Base-by-base conservation (phyloP, 2,113 vertebrate genomes). In the Mormoops blainvillei region DNA sequence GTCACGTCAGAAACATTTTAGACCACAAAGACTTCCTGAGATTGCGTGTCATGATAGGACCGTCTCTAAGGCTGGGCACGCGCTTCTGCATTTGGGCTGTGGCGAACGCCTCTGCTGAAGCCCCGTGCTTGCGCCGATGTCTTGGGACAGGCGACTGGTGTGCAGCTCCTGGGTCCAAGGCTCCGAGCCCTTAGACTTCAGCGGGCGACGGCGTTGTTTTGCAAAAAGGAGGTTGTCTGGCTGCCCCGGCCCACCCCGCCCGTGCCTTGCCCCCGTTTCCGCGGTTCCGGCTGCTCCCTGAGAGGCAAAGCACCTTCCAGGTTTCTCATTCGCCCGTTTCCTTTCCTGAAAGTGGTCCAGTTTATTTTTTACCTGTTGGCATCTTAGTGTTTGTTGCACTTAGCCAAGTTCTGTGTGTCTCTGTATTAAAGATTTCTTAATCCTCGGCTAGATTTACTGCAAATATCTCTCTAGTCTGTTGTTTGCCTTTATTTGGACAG, bases 221-320 rank as follows among this genome's bases (percentile, higher is more conserved):
- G 56, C 56, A 28, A 12, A 63, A 28, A 33, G 54, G 65, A 45
- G 77, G 33, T 2, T 6, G 5, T 28, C 13, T 22, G 54, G 5
- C 26, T 1, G 18, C 70, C 12, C 3, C 1, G 0, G 0, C 13
- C 24, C 12, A 3, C 2, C n/a, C 63, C 1, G 4, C 26, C 33
- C 0, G 50, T 1, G 16, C 36, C 0, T 0, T 4, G 16, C 15
- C 11, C 38, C 0, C 0, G 1, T n/a, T 5, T 43, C 33, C 68
- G 13, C 11, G 0, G 18, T n/a, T 45, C 36, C 38, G 0, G 33
- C 73, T 28, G 24, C 90, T 36, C 28, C 7, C 63, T 12, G 2
- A 28, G 54, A 36, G 14, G 41, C 2, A 14, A 61, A 14, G 1
- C 3, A 1, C 43, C 41, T 16, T 28, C 8, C 33, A 8, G 0